Evolutionary conservation across 2,797 vertebrate species (phyloP).

Genomic region (Sebastes itinus): DNA sequence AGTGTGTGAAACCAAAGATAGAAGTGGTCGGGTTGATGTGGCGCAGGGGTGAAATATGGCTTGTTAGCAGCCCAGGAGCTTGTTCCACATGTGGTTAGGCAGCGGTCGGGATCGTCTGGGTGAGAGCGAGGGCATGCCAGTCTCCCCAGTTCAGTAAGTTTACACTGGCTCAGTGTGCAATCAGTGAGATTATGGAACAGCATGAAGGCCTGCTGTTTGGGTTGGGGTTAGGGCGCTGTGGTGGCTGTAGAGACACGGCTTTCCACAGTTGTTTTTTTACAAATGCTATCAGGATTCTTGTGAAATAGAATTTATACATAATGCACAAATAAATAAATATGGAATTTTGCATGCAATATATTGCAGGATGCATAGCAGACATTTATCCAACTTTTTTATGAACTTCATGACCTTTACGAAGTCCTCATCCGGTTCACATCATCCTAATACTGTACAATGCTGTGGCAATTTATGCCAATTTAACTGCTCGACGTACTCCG

Average conservation of each 20-base stretch:
- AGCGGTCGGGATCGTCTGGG: slow-evolving; percentile 68
- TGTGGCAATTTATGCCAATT: slow-evolving; percentile 26
- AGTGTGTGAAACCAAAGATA: slow-evolving; percentile 71
- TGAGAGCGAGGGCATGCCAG: slow-evolving; percentile 71
- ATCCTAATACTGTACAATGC: not conserved
- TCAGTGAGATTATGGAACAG: slow-evolving; percentile 61
- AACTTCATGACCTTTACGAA: slow-evolving; percentile 11
- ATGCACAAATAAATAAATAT: not conserved
- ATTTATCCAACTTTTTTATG: not conserved
- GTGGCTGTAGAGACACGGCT: slow-evolving; percentile 15
- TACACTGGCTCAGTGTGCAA: slow-evolving; percentile 59
- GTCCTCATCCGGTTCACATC: slow-evolving; percentile 12
- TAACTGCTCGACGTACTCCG: slow-evolving; percentile 16
- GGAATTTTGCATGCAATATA: not conserved
- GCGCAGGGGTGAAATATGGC: slow-evolving; percentile 62
- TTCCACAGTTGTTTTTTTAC: slow-evolving; percentile 26
- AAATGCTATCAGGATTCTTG: slow-evolving; percentile 18
- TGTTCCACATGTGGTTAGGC: slow-evolving; percentile 73
- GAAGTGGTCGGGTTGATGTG: slow-evolving; percentile 71
- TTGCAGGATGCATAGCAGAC: not conserved
- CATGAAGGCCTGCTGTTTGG: slow-evolving; percentile 56
- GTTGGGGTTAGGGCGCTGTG: slow-evolving; percentile 30
- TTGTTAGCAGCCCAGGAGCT: slow-evolving; percentile 75
- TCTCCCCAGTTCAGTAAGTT: slow-evolving; percentile 67
- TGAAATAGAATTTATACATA: slow-evolving; percentile 1